These are phyloP conservation scores for Poicephalus gulielmi DNA, from an alignment of 2,113 vertebrate genomes.

Conservation along the genomic window DNA sequence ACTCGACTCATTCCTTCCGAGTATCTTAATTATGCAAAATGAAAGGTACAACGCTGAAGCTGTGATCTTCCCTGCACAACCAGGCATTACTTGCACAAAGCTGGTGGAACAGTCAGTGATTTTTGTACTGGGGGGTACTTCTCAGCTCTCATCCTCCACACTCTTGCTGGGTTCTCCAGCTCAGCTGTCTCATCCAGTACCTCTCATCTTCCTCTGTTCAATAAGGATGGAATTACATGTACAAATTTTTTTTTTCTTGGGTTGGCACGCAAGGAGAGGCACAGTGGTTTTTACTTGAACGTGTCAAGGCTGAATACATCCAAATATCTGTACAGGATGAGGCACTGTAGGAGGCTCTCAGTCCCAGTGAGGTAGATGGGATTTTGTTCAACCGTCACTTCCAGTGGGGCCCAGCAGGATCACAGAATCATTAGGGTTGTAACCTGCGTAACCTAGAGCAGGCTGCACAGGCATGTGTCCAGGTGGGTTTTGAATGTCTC, in stretches of 20 bases:
- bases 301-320: neutral
- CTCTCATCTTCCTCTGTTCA: neutral
- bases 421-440: neutral
- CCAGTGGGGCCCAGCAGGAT: neutral
- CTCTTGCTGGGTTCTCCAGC: neutral
- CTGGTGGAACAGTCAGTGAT: neutral
- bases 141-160: neutral
- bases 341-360: neutral
- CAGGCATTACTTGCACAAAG: neutral
- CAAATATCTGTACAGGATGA: rapidly evolving
- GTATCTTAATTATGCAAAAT: neutral
- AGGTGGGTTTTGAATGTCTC: neutral
- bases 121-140: neutral
- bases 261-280: neutral
- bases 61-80: neutral
- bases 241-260: neutral
- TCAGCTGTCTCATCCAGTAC: neutral
- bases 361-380: neutral
- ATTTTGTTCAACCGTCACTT: neutral
- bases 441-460: neutral
- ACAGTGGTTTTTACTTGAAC: neutral
- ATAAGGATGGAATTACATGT: rapidly evolving
- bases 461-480: neutral
- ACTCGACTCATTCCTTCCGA: neutral
- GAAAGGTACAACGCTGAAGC: neutral